These are phyloP conservation scores for Ctenosaura bakeri DNA, from an alignment of 2,797 vertebrate genomes.

Conservation along the genomic window DNA sequence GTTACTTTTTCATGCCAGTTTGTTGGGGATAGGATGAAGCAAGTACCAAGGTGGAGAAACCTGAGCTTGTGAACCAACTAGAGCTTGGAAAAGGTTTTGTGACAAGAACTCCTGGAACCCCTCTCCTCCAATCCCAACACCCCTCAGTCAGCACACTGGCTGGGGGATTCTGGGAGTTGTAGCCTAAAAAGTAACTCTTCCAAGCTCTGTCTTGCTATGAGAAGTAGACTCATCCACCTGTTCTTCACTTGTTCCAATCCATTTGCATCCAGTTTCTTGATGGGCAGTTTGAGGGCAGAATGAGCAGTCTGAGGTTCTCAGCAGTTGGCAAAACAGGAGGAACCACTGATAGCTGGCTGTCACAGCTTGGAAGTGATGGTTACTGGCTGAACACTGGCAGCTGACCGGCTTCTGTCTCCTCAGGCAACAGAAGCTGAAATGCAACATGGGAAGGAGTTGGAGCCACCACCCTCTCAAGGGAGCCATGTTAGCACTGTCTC, in stretches of 20 bases:
- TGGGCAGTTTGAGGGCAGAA: background rate
- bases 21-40: background rate
- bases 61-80: too few species aligned
- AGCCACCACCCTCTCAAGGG: slow-evolving; percentile 57
- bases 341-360: background rate
- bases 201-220: background rate
- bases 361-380: background rate
- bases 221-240: background rate
- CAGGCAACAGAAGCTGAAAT: slow-evolving; percentile 78
- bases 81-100: too few species aligned
- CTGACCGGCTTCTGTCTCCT: background rate
- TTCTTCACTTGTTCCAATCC: background rate
- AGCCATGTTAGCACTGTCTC: slow-evolving; percentile 55
- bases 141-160: too few species aligned
- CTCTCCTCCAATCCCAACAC: too few species aligned
- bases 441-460: slow-evolving; percentile 66
- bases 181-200: too few species aligned
- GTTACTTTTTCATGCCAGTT: background rate
- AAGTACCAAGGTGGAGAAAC: background rate
- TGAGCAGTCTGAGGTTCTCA: background rate
- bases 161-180: too few species aligned
- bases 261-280: background rate
- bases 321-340: background rate
- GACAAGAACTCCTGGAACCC: too few species aligned
- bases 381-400: background rate